A percentile compares a stretch with the other conserved stretches of the same genome.
phyloP scores from a whole-genome alignment of 2,888 invertebrate species.

The Netelia virgata region DNA sequence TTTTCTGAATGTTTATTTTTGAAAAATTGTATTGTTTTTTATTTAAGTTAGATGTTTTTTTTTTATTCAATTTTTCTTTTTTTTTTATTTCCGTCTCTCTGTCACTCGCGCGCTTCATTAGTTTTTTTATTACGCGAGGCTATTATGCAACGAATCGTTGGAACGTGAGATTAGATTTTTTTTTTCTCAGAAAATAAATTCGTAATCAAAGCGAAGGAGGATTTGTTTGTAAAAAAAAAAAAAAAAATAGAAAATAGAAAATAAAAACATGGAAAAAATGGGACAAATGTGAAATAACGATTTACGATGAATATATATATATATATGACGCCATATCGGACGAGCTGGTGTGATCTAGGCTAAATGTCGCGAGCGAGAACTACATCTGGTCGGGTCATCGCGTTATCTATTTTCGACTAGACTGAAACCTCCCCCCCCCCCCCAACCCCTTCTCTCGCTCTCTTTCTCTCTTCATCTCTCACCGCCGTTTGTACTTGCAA shows the following conservation, averaged over 20 bases:
- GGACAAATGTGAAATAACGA: neutral
- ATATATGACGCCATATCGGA: slow-evolving; percentile 6
- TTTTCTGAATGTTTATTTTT: neutral
- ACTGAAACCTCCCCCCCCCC: slow-evolving; percentile 29
- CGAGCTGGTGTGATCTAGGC: slow-evolving; percentile 63
- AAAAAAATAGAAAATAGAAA: no score
- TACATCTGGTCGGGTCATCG: slow-evolving; percentile 67
- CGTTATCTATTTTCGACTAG: slow-evolving; percentile 69
- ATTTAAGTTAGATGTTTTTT: slow-evolving; percentile 5
- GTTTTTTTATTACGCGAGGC: no score
- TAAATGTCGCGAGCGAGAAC: slow-evolving; percentile 64
- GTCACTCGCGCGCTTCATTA: no score
- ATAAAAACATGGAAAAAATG: no score
- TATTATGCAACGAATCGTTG: no score
- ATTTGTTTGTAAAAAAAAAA: no score
- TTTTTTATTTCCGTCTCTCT: neutral
- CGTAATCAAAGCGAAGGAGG: no score
- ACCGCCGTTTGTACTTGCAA: neutral
- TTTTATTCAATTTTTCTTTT: neutral
- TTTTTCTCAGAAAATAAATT: no score
- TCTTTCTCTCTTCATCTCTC: slow-evolving; percentile 26
- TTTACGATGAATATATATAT: neutral
- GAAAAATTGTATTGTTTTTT: no score
- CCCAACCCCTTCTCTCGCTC: slow-evolving; percentile 9
- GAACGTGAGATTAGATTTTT: no score